phyloP scores from a whole-genome alignment of 2,888 invertebrate species.

The Notodonta ziczac region DNA sequence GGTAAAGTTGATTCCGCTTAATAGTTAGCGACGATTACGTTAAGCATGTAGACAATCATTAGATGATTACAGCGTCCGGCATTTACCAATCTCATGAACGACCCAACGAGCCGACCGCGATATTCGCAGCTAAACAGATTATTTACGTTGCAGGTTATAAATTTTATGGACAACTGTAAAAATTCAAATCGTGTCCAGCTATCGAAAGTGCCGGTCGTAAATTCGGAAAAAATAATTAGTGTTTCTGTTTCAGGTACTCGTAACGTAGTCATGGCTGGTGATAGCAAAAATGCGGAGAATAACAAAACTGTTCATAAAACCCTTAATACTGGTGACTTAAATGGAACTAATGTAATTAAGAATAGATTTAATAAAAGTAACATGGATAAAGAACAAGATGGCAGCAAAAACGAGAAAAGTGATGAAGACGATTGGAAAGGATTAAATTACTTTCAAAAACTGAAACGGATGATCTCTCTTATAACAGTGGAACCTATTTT shows the following conservation, averaged over 20 bases:
- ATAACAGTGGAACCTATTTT: constrained; percentile 91
- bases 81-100: constrained; percentile 67
- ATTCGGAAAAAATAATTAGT: constrained; percentile 32
- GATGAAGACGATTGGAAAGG: constrained; percentile 71
- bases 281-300: constrained; percentile 59
- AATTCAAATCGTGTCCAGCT: constrained; percentile 17
- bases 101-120: constrained; percentile 34
- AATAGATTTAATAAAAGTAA: constrained; percentile 64
- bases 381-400: constrained; percentile 48
- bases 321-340: constrained; percentile 66
- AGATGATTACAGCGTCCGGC: constrained; percentile 78
- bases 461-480: constrained; percentile 83
- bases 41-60: constrained; percentile 74
- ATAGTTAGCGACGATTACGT: constrained; percentile 63
- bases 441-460: constrained; percentile 83
- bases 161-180: constrained; percentile 15
- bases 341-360: constrained; percentile 62
- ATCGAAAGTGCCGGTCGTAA: constrained; percentile 25
- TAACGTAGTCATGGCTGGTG: constrained; percentile 59
- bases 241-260: constrained; percentile 61
- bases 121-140: constrained; percentile 19
- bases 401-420: constrained; percentile 45
- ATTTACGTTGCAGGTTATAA: background rate
- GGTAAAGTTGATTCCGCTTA: constrained; percentile 67
- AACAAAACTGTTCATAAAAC: constrained; percentile 57